Evolutionary conservation across 2,113 vertebrate genomes (phyloP).

Genomic region (Irena cyanogastra): DNA sequence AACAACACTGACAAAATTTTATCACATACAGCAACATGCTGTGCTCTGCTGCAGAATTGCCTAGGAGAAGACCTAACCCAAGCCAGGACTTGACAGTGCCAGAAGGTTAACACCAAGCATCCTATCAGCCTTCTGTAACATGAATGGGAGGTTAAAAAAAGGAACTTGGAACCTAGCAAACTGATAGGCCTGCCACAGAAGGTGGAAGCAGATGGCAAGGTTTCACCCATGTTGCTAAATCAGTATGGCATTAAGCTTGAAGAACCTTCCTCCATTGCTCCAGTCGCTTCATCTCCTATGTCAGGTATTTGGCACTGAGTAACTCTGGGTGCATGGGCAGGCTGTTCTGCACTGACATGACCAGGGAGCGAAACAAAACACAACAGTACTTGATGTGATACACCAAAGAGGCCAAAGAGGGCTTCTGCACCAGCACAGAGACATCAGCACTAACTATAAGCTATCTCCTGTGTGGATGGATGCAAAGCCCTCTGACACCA

Average conservation of each 20-base stretch:
- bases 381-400: background rate
- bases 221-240: background rate
- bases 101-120: background rate
- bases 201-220: background rate
- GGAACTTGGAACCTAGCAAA: background rate
- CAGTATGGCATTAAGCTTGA: background rate
- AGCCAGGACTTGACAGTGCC: background rate
- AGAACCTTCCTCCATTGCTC: background rate
- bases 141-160: background rate
- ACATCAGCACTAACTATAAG: background rate
- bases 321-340: background rate
- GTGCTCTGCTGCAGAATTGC: background rate
- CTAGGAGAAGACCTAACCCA: background rate
- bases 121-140: background rate
- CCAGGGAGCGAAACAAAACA: background rate
- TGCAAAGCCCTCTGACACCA: background rate
- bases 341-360: background rate
- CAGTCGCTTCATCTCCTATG: background rate
- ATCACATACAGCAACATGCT: background rate
- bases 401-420: background rate
- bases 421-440: background rate
- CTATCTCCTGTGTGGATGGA: background rate
- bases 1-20: background rate
- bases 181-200: background rate
- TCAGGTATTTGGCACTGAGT: rapidly evolving